Evolutionary conservation across 2,888 invertebrate genomes (phyloP), one percentile per base, ranked within the genome.

Genomic region (Argynnis bischoffii): DNA sequence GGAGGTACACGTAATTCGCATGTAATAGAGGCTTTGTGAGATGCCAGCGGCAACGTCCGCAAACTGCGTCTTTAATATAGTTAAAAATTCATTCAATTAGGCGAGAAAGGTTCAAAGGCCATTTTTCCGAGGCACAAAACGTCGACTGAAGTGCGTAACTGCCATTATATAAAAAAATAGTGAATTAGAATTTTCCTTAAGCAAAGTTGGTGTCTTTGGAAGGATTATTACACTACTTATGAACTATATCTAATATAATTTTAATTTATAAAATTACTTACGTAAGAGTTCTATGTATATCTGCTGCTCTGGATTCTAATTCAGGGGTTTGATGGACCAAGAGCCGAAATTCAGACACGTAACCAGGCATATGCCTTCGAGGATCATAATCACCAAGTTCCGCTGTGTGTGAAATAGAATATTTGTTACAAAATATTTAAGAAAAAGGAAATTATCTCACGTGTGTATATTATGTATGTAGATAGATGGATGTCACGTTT

Each of bases 361-460:
- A 99, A 66, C 98, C 98, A 31, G 95, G 94, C 47, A 96, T 95
- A 86, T 99, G 98, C 67, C 97, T 94, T 76, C 97, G 94, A 46
- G 96, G 95, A 88, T 99, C 98, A 88, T 96, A 98, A 93, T 99
- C 99, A 1, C 99, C 99, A 71, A 99, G 93, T 93, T 99, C 99
- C 81, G 99, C 98, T 98, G 92, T 54, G 74, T 46, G 73, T 74
- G 46, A 63, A 15, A 46, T 8, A 41, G 15, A 50, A 16, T 13
- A 18, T 6, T 13, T 41, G 14, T 3, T 41, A 16, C n/a, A 4
- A 35, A n/a, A 13, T 18, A 21, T 48, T 35, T 15, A 50, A 15
- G 18, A 51, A 18, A 55, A 14, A 35, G 14, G 4, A 31, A 3
- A 8, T 55, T 48, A 16, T 2, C 14, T 16, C 13, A n/a, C 6